Evolutionary conservation across 1,140 invertebrate genomes (phyloP).

Genomic region (Aphelinus atriplicis): DNA sequence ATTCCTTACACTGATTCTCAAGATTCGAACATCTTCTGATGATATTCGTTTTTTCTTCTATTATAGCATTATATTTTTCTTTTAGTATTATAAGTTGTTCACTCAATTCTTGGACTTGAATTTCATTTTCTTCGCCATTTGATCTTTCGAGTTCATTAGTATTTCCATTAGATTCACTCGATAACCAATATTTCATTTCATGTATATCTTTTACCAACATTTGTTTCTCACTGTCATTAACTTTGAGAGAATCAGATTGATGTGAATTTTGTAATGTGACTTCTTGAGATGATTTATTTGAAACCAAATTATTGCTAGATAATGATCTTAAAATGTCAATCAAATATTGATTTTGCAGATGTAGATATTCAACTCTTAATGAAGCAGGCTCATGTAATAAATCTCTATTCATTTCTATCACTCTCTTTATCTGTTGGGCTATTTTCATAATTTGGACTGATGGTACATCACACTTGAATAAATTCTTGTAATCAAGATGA

Average conservation of each 20-base stretch:
- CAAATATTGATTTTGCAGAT: conserved; percentile 10
- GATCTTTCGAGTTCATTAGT: conserved; percentile 51
- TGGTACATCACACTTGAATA: conserved; percentile 3
- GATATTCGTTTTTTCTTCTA: conserved; percentile 64
- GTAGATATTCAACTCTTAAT: conserved; percentile 26
- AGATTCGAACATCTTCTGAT: conserved; percentile 58
- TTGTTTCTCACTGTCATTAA: conserved; percentile 47
- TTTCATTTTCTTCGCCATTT: conserved; percentile 59
- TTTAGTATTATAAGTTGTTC: conserved; percentile 67
- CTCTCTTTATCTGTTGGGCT: conserved; percentile 27
- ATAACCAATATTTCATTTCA: conserved; percentile 54
- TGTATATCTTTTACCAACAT: conserved; percentile 52
- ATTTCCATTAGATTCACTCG: conserved; percentile 49
- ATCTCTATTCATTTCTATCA: conserved; percentile 20
- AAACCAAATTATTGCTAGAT: neutral
- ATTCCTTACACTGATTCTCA: conserved; percentile 58
- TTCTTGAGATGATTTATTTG: conserved; percentile 40
- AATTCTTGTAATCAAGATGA: conserved; percentile 7
- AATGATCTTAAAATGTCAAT: conserved; percentile 26
- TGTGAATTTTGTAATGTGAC: conserved; percentile 52
- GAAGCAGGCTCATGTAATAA: conserved; percentile 7
- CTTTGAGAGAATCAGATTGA: conserved; percentile 49
- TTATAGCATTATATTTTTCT: conserved; percentile 63
- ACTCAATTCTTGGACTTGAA: conserved; percentile 60
- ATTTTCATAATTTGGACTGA: conserved; percentile 11